Percentiles rank a stretch among this genome's conserved stretches.
phyloP scores from a whole-genome alignment of 2,888 invertebrate species.

The Mythimna vitellina region DNA sequence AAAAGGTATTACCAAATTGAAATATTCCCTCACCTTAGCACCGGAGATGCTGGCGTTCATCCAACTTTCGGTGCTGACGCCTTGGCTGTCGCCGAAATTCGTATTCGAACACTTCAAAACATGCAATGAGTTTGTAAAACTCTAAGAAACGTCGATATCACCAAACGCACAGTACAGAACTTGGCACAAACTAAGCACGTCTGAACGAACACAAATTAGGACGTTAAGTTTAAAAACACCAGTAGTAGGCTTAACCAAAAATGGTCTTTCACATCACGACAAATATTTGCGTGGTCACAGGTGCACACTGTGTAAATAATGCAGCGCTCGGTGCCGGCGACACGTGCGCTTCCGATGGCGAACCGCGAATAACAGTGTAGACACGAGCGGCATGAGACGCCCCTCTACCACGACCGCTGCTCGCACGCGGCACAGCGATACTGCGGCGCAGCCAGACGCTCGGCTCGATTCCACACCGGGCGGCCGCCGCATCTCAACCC shows the following conservation, averaged over 20 bases:
- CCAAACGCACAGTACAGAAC: conserved; percentile 76
- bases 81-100: conserved; percentile 86
- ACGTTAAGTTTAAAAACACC: conserved; percentile 75
- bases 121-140: conserved; percentile 75
- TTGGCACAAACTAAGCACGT: conserved; percentile 82
- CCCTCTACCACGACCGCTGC: conserved; percentile 83
- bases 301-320: conserved; percentile 81
- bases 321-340: conserved; percentile 77
- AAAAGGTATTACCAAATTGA: conserved; percentile 68
- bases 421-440: conserved; percentile 85
- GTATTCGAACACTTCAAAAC: conserved; percentile 77
- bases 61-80: conserved; percentile 85
- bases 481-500: conserved; percentile 78
- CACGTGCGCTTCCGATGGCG: conserved; percentile 87
- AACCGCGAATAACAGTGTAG: conserved; percentile 84
- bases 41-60: conserved; percentile 88
- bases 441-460: conserved; percentile 74
- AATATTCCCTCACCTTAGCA: conserved; percentile 85
- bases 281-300: conserved; percentile 87
- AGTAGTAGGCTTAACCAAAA: conserved; percentile 79
- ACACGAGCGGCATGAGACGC: conserved; percentile 70
- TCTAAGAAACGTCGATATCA: conserved; percentile 71
- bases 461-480: conserved; percentile 59
- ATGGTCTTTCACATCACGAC: conserved; percentile 86
- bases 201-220: conserved; percentile 74